These are phyloP conservation scores for Notodonta dromedarius DNA, from an alignment of 2,888 invertebrate genomes.

Conservation along the genomic window DNA sequence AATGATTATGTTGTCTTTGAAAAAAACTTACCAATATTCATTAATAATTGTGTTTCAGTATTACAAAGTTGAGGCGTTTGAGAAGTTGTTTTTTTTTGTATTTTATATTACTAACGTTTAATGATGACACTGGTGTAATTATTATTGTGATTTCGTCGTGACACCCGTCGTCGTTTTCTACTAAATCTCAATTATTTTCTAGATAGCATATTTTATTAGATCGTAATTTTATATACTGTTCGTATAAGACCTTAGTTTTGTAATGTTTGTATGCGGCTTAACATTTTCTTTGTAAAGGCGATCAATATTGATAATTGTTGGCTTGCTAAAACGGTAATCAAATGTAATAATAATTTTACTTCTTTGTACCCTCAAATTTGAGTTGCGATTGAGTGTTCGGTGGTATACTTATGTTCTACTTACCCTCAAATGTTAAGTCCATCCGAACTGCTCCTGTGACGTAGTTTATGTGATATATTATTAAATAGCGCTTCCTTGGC, in stretches of 20 bases:
- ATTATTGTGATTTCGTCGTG: slow-evolving; percentile 9
- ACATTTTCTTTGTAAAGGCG: slow-evolving; percentile 14
- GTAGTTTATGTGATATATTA: slow-evolving; percentile 39
- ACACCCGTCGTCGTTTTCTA: slow-evolving; percentile 20
- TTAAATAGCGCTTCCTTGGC: slow-evolving; percentile 28
- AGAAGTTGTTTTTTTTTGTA: slow-evolving; percentile 11
- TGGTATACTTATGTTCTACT: too few species aligned
- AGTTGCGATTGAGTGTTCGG: too few species aligned
- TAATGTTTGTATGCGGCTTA: slow-evolving; percentile 36
- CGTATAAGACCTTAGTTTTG: slow-evolving; percentile 31
- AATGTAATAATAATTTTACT: too few species aligned
- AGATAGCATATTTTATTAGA: slow-evolving; percentile 38
- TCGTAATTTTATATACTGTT: slow-evolving; percentile 42
- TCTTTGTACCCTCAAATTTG: too few species aligned
- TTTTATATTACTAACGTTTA: slow-evolving; percentile 2
- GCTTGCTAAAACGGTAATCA: too few species aligned
- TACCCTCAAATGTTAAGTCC: slow-evolving; percentile 2
- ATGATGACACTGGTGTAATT: slow-evolving; percentile 23
- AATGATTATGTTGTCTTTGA: too few species aligned
- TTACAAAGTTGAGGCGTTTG: slow-evolving; percentile 67
- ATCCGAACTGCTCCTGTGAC: slow-evolving; percentile 25
- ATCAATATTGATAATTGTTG: neutral
- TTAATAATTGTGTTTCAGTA: slow-evolving; percentile 58
- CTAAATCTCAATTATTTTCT: slow-evolving; percentile 40
- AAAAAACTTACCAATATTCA: too few species aligned